Evolutionary conservation across 2,888 invertebrate species (phyloP).

Genomic region (Dynastes maya): DNA sequence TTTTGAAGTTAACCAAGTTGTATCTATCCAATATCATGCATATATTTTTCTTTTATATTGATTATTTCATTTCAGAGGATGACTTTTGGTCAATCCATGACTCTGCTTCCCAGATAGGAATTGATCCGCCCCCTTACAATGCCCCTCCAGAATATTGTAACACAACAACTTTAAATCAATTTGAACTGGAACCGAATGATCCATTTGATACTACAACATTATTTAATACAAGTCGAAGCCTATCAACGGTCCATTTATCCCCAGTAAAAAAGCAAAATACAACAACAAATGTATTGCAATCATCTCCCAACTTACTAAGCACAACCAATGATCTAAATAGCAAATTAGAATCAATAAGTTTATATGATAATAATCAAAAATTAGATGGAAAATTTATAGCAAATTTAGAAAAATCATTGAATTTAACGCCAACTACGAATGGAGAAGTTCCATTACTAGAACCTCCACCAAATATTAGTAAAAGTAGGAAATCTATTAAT

Average conservation of each 20-base stretch:
- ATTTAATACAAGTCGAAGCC: constrained; percentile 49
- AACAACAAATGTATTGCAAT: constrained; percentile 62
- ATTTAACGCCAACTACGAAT: constrained; percentile 55
- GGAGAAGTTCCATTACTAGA: constrained; percentile 69
- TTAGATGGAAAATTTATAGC: constrained; percentile 76
- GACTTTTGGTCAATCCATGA: constrained; percentile 54
- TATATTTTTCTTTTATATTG: not conserved
- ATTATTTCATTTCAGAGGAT: constrained; percentile 41
- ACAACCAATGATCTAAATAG: constrained; percentile 29
- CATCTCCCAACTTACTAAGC: constrained; percentile 59
- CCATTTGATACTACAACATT: constrained; percentile 79
- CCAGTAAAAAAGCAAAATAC: constrained; percentile 58
- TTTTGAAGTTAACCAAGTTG: too few species aligned
- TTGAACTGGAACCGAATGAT: constrained; percentile 69
- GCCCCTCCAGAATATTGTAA: constrained; percentile 75
- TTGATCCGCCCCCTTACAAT: constrained; percentile 72
- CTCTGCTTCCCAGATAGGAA: constrained; percentile 49
- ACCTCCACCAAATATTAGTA: constrained; percentile 69
- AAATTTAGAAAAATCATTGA: constrained; percentile 78
- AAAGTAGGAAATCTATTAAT: constrained; percentile 51
- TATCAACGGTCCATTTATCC: constrained; percentile 52
- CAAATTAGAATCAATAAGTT: constrained; percentile 32
- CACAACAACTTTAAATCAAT: constrained; percentile 66
- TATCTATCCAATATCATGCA: too few species aligned
- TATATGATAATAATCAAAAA: constrained; percentile 65